Conservation (phyloP, 1,140 invertebrate genomes). For the Temnothorax curvispinosus region DNA sequence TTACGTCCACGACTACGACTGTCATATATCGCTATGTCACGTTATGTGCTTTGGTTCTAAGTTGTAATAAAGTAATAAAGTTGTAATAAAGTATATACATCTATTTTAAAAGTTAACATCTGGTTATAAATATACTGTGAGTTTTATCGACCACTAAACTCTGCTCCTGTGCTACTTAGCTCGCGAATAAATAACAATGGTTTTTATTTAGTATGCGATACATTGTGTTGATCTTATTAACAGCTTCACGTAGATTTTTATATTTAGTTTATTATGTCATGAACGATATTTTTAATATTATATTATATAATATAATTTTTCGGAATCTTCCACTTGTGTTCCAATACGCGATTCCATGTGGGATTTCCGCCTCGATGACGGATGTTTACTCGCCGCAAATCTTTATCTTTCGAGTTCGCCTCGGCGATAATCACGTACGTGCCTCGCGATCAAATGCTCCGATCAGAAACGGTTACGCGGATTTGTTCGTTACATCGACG, state of each 20-base stretch:
- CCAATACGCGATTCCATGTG: not conserved
- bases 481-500: constrained; percentile 68
- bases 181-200: too few species aligned
- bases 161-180: too few species aligned
- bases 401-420: constrained; percentile 30
- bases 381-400: constrained; percentile 54
- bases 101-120: too few species aligned
- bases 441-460: constrained; percentile 55
- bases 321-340: not conserved
- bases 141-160: too few species aligned
- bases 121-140: too few species aligned
- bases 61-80: too few species aligned
- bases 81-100: too few species aligned
- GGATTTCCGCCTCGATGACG: constrained; percentile 37
- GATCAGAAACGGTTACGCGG: constrained; percentile 54
- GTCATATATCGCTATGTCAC: too few species aligned
- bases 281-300: not conserved
- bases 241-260: not conserved
- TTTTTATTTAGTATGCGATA: too few species aligned
- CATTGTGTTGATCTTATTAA: too few species aligned
- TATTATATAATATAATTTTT: not conserved
- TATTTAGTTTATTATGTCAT: not conserved
- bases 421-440: constrained; percentile 68
- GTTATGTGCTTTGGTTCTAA: too few species aligned
- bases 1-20: too few species aligned